Percentiles rank a stretch among this genome's conserved stretches.
Conservation (phyloP, 2,888 invertebrate species). For the Formica aserva region DNA sequence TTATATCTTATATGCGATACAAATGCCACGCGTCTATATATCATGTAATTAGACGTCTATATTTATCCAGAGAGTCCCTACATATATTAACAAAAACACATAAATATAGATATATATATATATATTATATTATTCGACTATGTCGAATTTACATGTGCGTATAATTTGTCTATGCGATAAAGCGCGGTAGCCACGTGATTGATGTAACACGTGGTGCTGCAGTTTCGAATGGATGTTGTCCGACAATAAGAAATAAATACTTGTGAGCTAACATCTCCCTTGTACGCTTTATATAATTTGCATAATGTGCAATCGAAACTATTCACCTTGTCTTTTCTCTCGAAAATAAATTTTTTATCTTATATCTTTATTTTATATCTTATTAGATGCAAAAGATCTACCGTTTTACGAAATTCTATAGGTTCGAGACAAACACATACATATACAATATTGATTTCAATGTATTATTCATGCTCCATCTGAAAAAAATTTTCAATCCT, state of each 20-base stretch:
- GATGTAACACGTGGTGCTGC: slow-evolving; percentile 44
- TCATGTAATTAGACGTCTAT: slow-evolving; percentile 49
- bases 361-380: background rate
- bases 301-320: background rate
- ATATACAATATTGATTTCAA: background rate
- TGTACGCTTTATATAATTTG: slow-evolving; percentile 24
- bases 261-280: slow-evolving; percentile 73
- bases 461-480: background rate
- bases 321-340: background rate
- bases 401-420: background rate
- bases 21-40: slow-evolving; percentile 21
- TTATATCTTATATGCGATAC: slow-evolving; percentile 2
- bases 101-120: slow-evolving; percentile 4
- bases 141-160: slow-evolving; percentile 60
- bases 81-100: slow-evolving; percentile 30
- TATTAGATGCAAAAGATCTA: background rate
- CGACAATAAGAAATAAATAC: slow-evolving; percentile 80
- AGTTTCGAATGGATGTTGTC: slow-evolving; percentile 76
- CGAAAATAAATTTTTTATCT: background rate
- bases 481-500: background rate
- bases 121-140: slow-evolving; percentile 44
- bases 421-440: background rate
- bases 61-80: slow-evolving; percentile 55
- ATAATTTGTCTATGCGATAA: slow-evolving; percentile 49
- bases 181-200: slow-evolving; percentile 30